phyloP scores from a whole-genome alignment of 2,888 invertebrate species.

The Eurytoma californica region DNA sequence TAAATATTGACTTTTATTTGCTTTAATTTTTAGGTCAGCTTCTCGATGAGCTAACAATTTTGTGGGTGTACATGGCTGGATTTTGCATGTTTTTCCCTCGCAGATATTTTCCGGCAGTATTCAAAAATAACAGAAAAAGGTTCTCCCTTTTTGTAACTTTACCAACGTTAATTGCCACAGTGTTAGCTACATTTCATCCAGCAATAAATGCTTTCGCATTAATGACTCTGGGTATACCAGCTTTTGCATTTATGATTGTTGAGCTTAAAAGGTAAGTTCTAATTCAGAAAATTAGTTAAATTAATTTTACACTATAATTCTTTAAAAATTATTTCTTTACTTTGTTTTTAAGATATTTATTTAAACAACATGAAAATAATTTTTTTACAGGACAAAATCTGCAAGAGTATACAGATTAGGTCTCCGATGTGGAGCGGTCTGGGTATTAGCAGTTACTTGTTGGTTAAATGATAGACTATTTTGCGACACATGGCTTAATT shows the following conservation, averaged over 20 bases:
- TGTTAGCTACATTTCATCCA: conserved; percentile 84
- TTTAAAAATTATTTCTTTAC: conserved; percentile 18
- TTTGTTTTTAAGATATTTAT: not conserved
- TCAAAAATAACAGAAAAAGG: conserved; percentile 80
- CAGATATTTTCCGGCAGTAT: conserved; percentile 82
- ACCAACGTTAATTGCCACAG: conserved; percentile 81
- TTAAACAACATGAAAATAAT: not conserved
- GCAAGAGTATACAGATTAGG: conserved; percentile 84
- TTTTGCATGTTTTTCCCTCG: conserved; percentile 86
- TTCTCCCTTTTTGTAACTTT: conserved; percentile 80
- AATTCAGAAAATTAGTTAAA: conserved; percentile 5
- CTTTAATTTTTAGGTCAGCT: conserved; percentile 80
- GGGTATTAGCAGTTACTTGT: conserved; percentile 83
- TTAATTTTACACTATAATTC: not conserved
- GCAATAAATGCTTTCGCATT: conserved; percentile 89
- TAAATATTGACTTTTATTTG: conserved; percentile 21
- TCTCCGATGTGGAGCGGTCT: conserved; percentile 82
- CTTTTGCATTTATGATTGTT: conserved; percentile 81
- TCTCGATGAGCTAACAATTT: conserved; percentile 87
- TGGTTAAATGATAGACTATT: conserved; percentile 88
- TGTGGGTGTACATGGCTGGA: conserved; percentile 89
- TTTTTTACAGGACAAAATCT: conserved; percentile 77
- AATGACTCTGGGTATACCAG: conserved; percentile 85
- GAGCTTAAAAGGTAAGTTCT: conserved; percentile 81
- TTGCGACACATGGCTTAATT: conserved; percentile 86